phyloP scores from a whole-genome alignment of 2,888 invertebrate genomes.

The Petrophora chlorosata region DNA sequence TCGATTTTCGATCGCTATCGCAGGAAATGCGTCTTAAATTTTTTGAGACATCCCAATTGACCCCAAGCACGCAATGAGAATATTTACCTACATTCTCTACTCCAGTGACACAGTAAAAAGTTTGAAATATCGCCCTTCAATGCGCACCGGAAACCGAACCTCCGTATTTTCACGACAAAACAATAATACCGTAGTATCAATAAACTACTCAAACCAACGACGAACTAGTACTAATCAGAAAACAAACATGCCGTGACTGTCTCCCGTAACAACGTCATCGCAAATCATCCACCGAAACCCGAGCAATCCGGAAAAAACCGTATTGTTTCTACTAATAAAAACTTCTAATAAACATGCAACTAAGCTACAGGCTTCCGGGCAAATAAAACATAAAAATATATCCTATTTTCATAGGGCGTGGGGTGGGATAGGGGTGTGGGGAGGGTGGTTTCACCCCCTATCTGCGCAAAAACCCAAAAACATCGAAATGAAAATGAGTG shows the following conservation, averaged over 20 bases:
- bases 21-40: slow-evolving; percentile 10
- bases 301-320: slow-evolving; percentile 59
- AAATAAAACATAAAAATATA: slow-evolving; percentile 85
- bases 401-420: slow-evolving; percentile 84
- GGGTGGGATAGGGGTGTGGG: slow-evolving; percentile 45
- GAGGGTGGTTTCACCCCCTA: slow-evolving; percentile 51
- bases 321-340: slow-evolving; percentile 82
- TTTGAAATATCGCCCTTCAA: slow-evolving; percentile 26
- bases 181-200: slow-evolving; percentile 37
- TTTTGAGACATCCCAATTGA: slow-evolving; percentile 10
- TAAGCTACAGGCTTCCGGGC: slow-evolving; percentile 82
- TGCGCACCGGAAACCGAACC: slow-evolving; percentile 22
- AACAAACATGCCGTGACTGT: slow-evolving; percentile 70
- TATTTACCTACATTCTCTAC: slow-evolving; percentile 26
- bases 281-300: slow-evolving; percentile 64
- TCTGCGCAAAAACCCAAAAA: slow-evolving; percentile 85
- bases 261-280: slow-evolving; percentile 62
- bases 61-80: slow-evolving; percentile 15
- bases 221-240: slow-evolving; percentile 42
- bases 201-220: slow-evolving; percentile 39
- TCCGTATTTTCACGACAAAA: slow-evolving; percentile 32
- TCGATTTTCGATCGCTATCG: too few species aligned
- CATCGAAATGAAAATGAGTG: slow-evolving; percentile 85
- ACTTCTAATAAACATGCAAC: slow-evolving; percentile 84
- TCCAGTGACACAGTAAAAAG: slow-evolving; percentile 36